Evolutionary conservation across 2,888 invertebrate genomes (phyloP), one percentile per base, ranked within the genome.

Genomic region (Osedax fenrisi): DNA sequence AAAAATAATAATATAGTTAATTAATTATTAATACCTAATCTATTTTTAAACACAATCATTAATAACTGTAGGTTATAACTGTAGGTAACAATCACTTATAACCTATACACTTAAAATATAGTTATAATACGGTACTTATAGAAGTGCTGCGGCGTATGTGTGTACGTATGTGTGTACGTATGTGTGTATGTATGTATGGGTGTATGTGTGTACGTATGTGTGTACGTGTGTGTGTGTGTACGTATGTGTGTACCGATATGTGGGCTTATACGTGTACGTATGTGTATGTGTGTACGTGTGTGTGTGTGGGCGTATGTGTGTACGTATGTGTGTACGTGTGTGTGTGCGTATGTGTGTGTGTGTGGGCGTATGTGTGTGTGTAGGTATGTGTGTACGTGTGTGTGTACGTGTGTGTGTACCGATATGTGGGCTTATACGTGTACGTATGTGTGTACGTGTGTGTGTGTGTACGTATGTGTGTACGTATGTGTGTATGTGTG

Each of bases 401-500:
- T 73, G 68, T 73, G 67, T 73, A 73, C 27, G 70, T 70, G 64
- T 75, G 26, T 72, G 56, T 75, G 64, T 72, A 41, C 41, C 24
- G n/a, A 22, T 27, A 17, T 74, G 10, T 56, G 71, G 41, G 59
- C 71, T 69, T 74, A 74, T 72, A 70, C 71, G 71, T 74, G 71
- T 73, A 73, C 71, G 72, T 74, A 74, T 74, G 74, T 74, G 71
- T 74, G 74, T 74, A 74, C 71, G 71, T 74, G 71, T 74, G 74
- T 74, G 71, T 72, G 74, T 74, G 71, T 74, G 74, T 73, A 74
- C 71, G 74, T 74, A 72, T 74, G 74, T 74, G 71, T 74, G 74
- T 74, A 74, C 72, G 69, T 71, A 70, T 76, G 71, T 75, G 71
- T 76, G 71, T 75, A 71, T 75, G 74, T 75, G 69, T 76, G 74